Conservation (phyloP, 2,797 vertebrate genomes). For the Varecia variegata region DNA sequence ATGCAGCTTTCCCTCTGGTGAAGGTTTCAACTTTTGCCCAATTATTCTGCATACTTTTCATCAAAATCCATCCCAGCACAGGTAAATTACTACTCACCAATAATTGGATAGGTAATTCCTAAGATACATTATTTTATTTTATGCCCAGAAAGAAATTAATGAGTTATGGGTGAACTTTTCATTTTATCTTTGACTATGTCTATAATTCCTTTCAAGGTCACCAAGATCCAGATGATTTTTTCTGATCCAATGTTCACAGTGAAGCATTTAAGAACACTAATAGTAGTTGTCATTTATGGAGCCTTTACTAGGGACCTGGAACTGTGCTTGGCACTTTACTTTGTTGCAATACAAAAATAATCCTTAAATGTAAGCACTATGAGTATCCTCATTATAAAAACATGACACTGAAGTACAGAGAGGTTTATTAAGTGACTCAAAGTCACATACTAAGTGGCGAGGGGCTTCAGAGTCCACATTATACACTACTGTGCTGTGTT, state of each 20-base stretch:
- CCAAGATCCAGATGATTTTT: not conserved
- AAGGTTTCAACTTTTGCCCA: rapidly evolving
- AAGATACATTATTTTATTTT: not conserved
- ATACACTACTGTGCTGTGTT: too few species aligned
- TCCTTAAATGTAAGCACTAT: too few species aligned
- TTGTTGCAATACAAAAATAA: too few species aligned
- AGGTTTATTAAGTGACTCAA: too few species aligned
- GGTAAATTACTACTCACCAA: not conserved
- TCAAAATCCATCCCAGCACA: not conserved
- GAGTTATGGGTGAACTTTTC: not conserved
- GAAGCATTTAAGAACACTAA: too few species aligned
- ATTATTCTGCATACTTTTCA: not conserved
- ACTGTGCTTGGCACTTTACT: too few species aligned
- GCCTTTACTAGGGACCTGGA: too few species aligned
- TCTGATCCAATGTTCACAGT: not conserved
- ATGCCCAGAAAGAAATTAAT: not conserved
- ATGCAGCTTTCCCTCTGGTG: not conserved
- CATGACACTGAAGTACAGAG: too few species aligned
- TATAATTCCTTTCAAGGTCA: not conserved
- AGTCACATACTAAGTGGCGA: too few species aligned
- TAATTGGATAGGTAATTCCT: not conserved
- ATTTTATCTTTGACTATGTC: not conserved
- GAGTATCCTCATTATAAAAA: too few species aligned
- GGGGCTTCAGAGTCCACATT: too few species aligned
- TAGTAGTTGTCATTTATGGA: too few species aligned